Base-by-base conservation (phyloP, 1,140 invertebrate species). In the Drosophila nannoptera region DNA sequence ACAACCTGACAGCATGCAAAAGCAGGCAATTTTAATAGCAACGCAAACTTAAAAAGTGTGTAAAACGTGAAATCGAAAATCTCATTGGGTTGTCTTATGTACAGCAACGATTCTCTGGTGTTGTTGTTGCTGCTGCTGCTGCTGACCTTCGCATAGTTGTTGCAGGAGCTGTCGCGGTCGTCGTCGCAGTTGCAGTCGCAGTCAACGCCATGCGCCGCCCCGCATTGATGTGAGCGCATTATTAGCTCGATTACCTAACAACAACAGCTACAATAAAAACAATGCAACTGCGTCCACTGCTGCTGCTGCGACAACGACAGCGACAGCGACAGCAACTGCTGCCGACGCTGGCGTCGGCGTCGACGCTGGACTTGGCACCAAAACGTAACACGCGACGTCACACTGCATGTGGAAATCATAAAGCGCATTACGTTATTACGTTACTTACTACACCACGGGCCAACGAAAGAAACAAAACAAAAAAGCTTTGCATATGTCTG, bases 321-420 rank as follows among this genome's bases (percentile, higher is more conserved):
- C 31, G n/a, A 5, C 40, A 12, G 40, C 40, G n/a, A 43, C 11
- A 43, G 40, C 40, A 35, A 32, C 8, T 31, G 43, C 32, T 69
- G 64, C 49, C 38, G 60, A 38, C 76, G 81, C 66, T 86, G 80
- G 77, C 35, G 49, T 7, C 31, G 43, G 36, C 73, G 64, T 54
- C 38, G 60, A 35, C 76, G 81, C 69, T 86, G 80, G 77, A 81
- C 81, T 84, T 84, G 80, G 80, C 80, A 86, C 81, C 73, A 84
- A 86, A 84, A 86, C 81, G 77, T 86, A 86, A 81, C 43, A 61
- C 66, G 55, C 68, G 62, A 53, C 48, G 54, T 32, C 60, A 55
- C 35, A 64, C 32, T 73, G 73, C 81, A 80, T 83, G 78, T 83
- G 76, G 78, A 75, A 83, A 83, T 84, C 72, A 50, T 64, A 65